These are phyloP conservation scores for Bombus fervidus DNA, from an alignment of 1,140 invertebrate genomes.

Conservation along the genomic window DNA sequence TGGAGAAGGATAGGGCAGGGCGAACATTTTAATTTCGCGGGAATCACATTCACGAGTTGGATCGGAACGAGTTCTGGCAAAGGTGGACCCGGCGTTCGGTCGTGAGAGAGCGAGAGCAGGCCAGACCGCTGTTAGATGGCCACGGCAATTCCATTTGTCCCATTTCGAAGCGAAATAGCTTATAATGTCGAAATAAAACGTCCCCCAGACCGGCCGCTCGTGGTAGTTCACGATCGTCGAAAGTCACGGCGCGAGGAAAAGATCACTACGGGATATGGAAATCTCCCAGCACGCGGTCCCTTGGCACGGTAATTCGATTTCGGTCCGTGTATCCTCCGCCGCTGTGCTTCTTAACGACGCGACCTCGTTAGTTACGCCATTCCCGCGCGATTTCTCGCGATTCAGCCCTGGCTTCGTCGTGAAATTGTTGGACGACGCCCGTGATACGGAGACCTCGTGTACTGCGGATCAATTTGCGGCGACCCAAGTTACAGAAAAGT, in stretches of 20 bases:
- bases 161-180: slow-evolving; percentile 77
- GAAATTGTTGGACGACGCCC: slow-evolving; percentile 1
- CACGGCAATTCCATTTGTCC: slow-evolving; percentile 75
- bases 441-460: not conserved
- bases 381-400: not conserved
- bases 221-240: slow-evolving; percentile 39
- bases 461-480: not conserved
- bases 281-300: slow-evolving; percentile 41
- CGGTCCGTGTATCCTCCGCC: slow-evolving; percentile 38
- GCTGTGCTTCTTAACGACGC: slow-evolving; percentile 32
- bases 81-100: not conserved
- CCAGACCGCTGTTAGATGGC: slow-evolving; percentile 32
- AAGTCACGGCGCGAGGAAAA: slow-evolving; percentile 46
- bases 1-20: not conserved
- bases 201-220: slow-evolving; percentile 12
- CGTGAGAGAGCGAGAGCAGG: not conserved
- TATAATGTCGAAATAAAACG: slow-evolving; percentile 76
- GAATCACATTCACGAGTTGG: slow-evolving; percentile 63
- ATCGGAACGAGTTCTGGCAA: slow-evolving; percentile 50
- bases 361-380: slow-evolving; percentile 19
- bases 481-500: not conserved
- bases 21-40: slow-evolving; percentile 63
- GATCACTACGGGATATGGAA: slow-evolving; percentile 59
- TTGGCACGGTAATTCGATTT: slow-evolving; percentile 60
- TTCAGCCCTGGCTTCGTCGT: not conserved